Conservation (phyloP, 1,140 invertebrate genomes). For the Trigoniulus corallinus region DNA sequence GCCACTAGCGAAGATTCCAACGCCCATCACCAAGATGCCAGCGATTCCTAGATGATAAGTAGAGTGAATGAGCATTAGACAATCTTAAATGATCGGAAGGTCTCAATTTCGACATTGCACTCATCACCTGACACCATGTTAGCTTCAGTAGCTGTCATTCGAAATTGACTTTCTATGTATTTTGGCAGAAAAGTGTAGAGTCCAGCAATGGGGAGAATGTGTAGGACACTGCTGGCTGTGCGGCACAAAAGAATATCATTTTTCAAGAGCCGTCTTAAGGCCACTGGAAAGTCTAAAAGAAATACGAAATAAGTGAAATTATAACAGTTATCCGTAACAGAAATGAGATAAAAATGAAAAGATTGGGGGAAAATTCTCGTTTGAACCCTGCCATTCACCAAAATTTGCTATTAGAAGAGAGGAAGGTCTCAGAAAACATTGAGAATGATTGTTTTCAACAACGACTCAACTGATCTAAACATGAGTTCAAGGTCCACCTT, state of each 20-base stretch:
- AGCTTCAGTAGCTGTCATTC: constrained; percentile 66
- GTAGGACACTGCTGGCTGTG: constrained; percentile 71
- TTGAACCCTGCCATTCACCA: too few relatives aligned
- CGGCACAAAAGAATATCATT: constrained; percentile 81
- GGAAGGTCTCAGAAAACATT: neutral
- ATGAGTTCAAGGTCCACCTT: too few relatives aligned
- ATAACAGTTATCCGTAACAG: too few relatives aligned
- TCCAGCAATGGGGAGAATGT: constrained; percentile 75
- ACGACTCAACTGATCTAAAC: too few relatives aligned
- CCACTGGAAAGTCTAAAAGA: constrained; percentile 62
- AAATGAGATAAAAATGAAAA: too few relatives aligned
- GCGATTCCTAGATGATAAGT: constrained; percentile 47
- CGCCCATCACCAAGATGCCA: constrained; percentile 80
- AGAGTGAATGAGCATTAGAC: neutral
- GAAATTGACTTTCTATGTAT: constrained; percentile 81
- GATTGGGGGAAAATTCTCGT: too few relatives aligned
- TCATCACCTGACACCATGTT: constrained; percentile 73
- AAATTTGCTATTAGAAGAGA: neutral
- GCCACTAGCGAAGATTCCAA: constrained; percentile 71
- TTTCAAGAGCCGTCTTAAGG: constrained; percentile 62
- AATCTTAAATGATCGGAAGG: neutral
- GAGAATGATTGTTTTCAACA: too few relatives aligned
- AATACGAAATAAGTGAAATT: constrained; percentile 8
- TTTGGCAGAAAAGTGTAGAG: constrained; percentile 86
- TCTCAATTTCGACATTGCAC: neutral